Evolutionary conservation across 2,797 vertebrate genomes (phyloP).

Genomic region (Pseudochirops cupreus): DNA sequence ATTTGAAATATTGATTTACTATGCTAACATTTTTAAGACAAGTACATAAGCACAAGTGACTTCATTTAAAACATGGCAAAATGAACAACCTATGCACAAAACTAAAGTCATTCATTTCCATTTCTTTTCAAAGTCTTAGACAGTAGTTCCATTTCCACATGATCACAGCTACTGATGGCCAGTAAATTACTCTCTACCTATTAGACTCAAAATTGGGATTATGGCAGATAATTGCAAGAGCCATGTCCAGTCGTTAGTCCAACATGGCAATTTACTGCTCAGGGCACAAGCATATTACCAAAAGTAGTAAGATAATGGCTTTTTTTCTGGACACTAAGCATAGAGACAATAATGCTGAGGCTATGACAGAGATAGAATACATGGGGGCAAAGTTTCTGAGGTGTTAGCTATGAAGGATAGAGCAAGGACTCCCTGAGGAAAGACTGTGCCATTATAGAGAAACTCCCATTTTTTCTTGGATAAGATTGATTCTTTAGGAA

Average conservation of each 20-base stretch:
- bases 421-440: not conserved
- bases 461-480: not conserved
- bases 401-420: not conserved
- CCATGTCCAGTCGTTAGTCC: not conserved
- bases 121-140: slow-evolving; percentile 12
- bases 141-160: not conserved
- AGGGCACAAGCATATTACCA: not conserved
- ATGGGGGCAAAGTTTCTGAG: not conserved
- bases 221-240: not conserved
- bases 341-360: not conserved
- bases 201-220: not conserved
- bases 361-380: not conserved
- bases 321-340: not conserved
- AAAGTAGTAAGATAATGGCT: not conserved
- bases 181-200: not conserved
- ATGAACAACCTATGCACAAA: slow-evolving; percentile 23
- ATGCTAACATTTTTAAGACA: not conserved
- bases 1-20: slow-evolving; percentile 38
- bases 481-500: not conserved
- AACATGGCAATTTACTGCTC: not conserved
- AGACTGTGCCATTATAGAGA: not conserved
- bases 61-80: slow-evolving; percentile 44
- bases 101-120: not conserved
- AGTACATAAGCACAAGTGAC: slow-evolving; percentile 36
- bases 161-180: not conserved